Percentiles rank a stretch among this genome's conserved stretches.
These are phyloP conservation scores for Carpatolechia fugitivella DNA, from an alignment of 2,888 invertebrate species.

Conservation along the genomic window DNA sequence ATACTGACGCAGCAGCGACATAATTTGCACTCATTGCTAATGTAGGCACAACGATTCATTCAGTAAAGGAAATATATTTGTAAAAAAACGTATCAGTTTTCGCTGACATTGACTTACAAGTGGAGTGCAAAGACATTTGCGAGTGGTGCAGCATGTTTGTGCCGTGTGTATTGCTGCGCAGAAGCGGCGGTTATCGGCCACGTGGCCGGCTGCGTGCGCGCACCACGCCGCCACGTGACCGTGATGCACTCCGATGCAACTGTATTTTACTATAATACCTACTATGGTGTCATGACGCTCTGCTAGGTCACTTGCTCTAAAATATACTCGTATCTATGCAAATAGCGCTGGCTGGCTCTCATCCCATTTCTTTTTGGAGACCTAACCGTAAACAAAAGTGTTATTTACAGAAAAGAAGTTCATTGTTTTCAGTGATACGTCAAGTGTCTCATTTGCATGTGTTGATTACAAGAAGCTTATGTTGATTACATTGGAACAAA, in stretches of 20 bases:
- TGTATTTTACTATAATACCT: neutral
- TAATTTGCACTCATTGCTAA: too few relatives aligned
- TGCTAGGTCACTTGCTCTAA: slow-evolving; percentile 3
- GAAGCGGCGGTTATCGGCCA: slow-evolving; percentile 47
- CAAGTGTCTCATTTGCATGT: neutral
- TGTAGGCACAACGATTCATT: too few relatives aligned
- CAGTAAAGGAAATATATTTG: too few relatives aligned
- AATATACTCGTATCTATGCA: neutral
- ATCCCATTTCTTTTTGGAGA: neutral
- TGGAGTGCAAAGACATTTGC: slow-evolving; percentile 36
- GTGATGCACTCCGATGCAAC: slow-evolving; percentile 29
- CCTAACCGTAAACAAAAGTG: neutral
- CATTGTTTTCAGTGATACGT: neutral
- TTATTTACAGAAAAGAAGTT: neutral
- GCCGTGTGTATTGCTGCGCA: slow-evolving; percentile 39
- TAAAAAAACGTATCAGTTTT: slow-evolving; percentile 6
- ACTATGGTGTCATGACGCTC: neutral
- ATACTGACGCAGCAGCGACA: too few relatives aligned
- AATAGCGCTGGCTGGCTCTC: neutral
- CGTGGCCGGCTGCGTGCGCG: slow-evolving; percentile 53
- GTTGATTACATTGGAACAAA: neutral
- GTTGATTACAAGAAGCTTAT: too few relatives aligned
- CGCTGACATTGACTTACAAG: slow-evolving; percentile 21
- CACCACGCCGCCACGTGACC: slow-evolving; percentile 51
- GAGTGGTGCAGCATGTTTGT: slow-evolving; percentile 17